Evolutionary conservation across 2,797 vertebrate genomes (phyloP), one percentile per base, ranked within the genome.

Genomic region (Sebastes nivosus): DNA sequence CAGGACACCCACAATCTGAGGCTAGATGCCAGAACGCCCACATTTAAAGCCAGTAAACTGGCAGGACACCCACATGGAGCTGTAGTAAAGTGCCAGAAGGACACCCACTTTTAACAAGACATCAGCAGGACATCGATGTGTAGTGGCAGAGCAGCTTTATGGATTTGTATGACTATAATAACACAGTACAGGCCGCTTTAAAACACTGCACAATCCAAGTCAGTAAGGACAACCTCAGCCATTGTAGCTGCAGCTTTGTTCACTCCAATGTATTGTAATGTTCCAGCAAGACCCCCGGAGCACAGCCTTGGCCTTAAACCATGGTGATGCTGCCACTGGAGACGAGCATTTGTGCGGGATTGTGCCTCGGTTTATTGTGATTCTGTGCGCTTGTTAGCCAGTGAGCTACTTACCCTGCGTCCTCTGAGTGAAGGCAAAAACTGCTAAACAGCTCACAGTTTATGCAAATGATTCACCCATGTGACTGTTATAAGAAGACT

Each of bases 271-370:
- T 74, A 77, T 69, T 85, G 80, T 38, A 64, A 72, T 83, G 83
- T 82, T 87, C 81, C 84, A 87, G 71, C 63, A 46, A 83, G 87
- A 80, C 78, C 75, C 83, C 65, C 24, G 16, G 71, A 88, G 80
- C 84, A 72, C 71, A 84, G 81, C 79, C 65, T 88, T 88, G 87
- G 91, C 84, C 84, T 80, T 80, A 79, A 85, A 90, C 86, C 72
- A 69, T 24, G 58, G 70, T 67, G 81, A 84, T 77, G 88, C 82
- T 29, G 69, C 87, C 90, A 79, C 90, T 29, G 68, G 87, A 90
- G 92, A 86, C 67, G 59, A 87, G 82, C 84, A 79, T 92, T 89
- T 91, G 83, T 72, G 75, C 46, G 74, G 85, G 81, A 85, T 87
- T 90, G 80, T 70, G 79, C 63, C 32, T 82, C 71, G 3, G 78